phyloP scores from a whole-genome alignment of 92 coral and sea anemone species.

The Parazoanthus atlanticus region DNA sequence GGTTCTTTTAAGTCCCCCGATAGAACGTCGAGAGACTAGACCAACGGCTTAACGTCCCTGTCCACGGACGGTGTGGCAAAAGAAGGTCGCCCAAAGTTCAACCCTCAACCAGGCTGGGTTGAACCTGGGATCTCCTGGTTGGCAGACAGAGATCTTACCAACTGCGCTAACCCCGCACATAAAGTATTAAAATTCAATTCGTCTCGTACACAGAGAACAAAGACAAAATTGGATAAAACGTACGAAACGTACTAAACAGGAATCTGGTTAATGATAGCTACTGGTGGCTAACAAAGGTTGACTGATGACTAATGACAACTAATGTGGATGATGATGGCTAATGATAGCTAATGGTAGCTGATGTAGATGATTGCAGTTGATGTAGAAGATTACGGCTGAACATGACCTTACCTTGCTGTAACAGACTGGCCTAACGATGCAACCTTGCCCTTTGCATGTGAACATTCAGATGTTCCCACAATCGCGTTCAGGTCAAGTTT shows the following conservation, averaged over 20 bases:
- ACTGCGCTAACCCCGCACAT: too few relatives aligned
- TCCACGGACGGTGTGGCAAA: too few relatives aligned
- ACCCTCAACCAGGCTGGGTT: too few relatives aligned
- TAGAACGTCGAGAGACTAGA: too few relatives aligned
- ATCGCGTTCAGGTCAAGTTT: conserved; percentile 91
- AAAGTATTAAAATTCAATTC: too few relatives aligned
- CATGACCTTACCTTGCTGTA: conserved; percentile 83
- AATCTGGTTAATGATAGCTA: not conserved
- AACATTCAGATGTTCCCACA: conserved; percentile 93
- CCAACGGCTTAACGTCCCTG: too few relatives aligned
- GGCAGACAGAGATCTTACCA: too few relatives aligned
- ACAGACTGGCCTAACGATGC: conserved; percentile 85
- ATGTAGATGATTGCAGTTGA: too few relatives aligned
- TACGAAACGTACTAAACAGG: not conserved
- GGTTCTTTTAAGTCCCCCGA: too few relatives aligned
- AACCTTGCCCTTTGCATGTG: conserved; percentile 95
- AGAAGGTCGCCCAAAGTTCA: too few relatives aligned
- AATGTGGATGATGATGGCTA: too few relatives aligned
- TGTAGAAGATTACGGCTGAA: not conserved
- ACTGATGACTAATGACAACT: not conserved
- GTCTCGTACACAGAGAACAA: not conserved
- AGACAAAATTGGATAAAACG: not conserved
- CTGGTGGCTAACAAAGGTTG: not conserved
- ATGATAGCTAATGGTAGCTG: not conserved
- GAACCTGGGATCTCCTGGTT: too few relatives aligned